Conservation (phyloP, 2,888 invertebrate species). For the Heteropelma amictum region DNA sequence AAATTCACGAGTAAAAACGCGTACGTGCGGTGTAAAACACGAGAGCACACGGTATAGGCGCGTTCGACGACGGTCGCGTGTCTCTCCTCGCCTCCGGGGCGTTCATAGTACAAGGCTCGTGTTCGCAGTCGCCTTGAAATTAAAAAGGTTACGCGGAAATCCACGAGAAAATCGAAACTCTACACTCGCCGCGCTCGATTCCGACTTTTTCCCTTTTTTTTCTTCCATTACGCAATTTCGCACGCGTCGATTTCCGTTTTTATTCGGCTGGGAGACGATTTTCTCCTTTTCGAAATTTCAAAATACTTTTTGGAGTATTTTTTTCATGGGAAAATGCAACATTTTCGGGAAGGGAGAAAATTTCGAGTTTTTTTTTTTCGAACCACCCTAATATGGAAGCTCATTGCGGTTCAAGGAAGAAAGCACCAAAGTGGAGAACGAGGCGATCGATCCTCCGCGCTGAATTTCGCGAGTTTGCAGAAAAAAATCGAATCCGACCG, state of each 20-base stretch:
- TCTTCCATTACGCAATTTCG: no score
- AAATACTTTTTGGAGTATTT: no score
- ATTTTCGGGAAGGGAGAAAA: no score
- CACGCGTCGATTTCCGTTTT: no score
- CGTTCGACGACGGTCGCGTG: slow-evolving; percentile 9
- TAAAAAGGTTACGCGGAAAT: slow-evolving; percentile 37
- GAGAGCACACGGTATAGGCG: neutral
- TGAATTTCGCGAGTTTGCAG: neutral
- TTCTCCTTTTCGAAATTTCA: no score
- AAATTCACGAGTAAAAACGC: slow-evolving; percentile 1
- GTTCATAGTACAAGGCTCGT: slow-evolving; percentile 8
- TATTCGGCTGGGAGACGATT: no score
- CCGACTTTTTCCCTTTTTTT: no score
- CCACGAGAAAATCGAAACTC: no score
- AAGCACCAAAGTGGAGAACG: slow-evolving; percentile 31
- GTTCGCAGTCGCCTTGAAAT: slow-evolving; percentile 36
- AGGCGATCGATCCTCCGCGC: slow-evolving; percentile 46
- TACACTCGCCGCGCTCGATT: no score
- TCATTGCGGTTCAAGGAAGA: slow-evolving; percentile 27
- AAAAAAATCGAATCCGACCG: neutral
- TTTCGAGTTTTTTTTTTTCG: no score
- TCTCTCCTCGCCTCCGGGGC: neutral
- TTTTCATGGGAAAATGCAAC: neutral
- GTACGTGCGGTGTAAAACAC: neutral
- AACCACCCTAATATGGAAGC: no score